These are phyloP conservation scores for Netelia melanura DNA, from an alignment of 2,888 invertebrate genomes.

Conservation along the genomic window DNA sequence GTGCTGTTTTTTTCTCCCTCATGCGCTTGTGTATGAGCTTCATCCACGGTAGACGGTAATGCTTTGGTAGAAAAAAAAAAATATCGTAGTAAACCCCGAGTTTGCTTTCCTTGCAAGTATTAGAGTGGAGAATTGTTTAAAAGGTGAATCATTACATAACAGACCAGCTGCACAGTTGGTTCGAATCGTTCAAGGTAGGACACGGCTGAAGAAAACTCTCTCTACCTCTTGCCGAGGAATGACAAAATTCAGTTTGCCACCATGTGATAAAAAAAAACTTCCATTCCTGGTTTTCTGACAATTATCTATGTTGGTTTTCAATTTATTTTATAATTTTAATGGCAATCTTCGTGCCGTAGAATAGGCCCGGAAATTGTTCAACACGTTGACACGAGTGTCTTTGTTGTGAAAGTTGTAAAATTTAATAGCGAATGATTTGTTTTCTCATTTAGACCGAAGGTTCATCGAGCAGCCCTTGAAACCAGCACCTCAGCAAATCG, in stretches of 20 bases:
- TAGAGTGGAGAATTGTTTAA: background rate
- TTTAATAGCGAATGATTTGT: constrained; percentile 9
- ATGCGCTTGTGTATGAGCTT: constrained; percentile 59
- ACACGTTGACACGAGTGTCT: constrained; percentile 10
- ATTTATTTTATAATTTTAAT: constrained; percentile 5
- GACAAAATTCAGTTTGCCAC: background rate
- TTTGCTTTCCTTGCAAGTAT: constrained; percentile 16
- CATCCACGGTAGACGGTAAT: constrained; percentile 49
- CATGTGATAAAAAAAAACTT: background rate
- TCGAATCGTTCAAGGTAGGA: background rate
- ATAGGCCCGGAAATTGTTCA: background rate
- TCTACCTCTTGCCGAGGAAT: constrained; percentile 8
- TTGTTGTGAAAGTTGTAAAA: background rate
- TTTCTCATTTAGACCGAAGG: constrained; percentile 88
- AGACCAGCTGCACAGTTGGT: too few species aligned
- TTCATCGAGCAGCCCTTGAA: constrained; percentile 94
- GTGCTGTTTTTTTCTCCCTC: constrained; percentile 50
- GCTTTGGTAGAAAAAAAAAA: constrained; percentile 53
- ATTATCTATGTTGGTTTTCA: background rate
- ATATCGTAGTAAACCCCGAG: constrained; percentile 1
- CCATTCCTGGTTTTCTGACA: background rate
- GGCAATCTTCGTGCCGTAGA: background rate
- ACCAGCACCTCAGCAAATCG: constrained; percentile 91
- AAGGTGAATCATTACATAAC: too few species aligned
- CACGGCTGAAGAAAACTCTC: background rate